Conservation (phyloP, 92 coral and sea anemone species). For the Epizoanthus rinbou region DNA sequence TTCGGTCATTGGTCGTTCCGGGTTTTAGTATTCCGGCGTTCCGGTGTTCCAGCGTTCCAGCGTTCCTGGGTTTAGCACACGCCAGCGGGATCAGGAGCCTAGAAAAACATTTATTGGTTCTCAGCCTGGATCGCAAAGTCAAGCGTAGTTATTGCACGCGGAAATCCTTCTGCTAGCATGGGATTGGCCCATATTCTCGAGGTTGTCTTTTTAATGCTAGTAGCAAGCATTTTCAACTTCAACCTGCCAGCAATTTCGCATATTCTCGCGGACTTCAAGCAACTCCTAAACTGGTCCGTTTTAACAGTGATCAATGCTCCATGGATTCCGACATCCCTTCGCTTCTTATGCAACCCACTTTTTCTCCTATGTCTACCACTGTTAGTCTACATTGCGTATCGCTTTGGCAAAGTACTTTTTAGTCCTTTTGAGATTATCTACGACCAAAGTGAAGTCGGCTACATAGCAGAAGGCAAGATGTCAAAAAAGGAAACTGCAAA, state of each 20-base stretch:
- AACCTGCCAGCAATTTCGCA: slow-evolving; percentile 16
- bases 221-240: slow-evolving; percentile 26
- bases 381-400: slow-evolving; percentile 39
- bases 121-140: too few relatives aligned
- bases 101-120: too few relatives aligned
- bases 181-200: slow-evolving; percentile 21
- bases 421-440: slow-evolving; percentile 73
- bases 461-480: slow-evolving; percentile 65
- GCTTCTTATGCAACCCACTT: not conserved
- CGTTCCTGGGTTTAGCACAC: too few relatives aligned
- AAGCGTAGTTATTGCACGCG: too few relatives aligned
- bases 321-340: slow-evolving; percentile 1
- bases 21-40: too few relatives aligned
- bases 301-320: not conserved
- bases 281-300: not conserved
- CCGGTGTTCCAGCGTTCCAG: too few relatives aligned
- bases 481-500: slow-evolving; percentile 80
- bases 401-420: slow-evolving; percentile 69
- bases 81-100: too few relatives aligned
- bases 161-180: not conserved
- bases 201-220: not conserved
- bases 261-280: slow-evolving; percentile 1
- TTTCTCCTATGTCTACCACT: slow-evolving; percentile 8
- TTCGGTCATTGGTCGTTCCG: too few relatives aligned
- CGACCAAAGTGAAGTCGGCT: slow-evolving; percentile 76